Evolutionary conservation across 2,113 vertebrate genomes (phyloP), one percentile per base, ranked within the genome.

Genomic region (Heterocephalus glaber): DNA sequence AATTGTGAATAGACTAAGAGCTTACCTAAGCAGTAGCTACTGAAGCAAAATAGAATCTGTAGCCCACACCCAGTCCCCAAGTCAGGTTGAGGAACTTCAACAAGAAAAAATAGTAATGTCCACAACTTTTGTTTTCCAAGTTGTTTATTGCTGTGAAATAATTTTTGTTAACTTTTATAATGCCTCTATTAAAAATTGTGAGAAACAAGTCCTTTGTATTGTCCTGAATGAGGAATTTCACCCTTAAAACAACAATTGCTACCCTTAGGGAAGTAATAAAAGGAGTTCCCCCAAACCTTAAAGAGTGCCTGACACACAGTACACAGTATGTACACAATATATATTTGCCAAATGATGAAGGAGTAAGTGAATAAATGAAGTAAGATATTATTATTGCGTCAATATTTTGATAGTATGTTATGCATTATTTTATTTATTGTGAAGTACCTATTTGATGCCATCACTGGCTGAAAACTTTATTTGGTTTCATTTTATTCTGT

Each of bases 61-160:
- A 82, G 16, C 2, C 19, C 0, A 58, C 8, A n/a, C 8, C 1
- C 0, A 2, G 2, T 22, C 4, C 12, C 20, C 54, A 80, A 49
- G 54, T 56, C 28, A 80, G 4, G 19, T 41, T 80, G 47, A 83
- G 14, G 41, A 56, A 84, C 1, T 86, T 54, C 5, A 90, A 56
- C 33, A 83, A 91, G n/a, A 30, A 2, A 63, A 61, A 77, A 76
- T 65, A 20, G 3, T 30, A 61, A 56, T 6, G 26, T 22, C 24
- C 47, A 44, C 38, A 89, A 14, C 65, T 63, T 82, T 93, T 90
- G 2, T 87, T 24, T 68, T 49, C 28, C 52, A 77, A 38, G 0
- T 49, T 77, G 77, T 24, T 58, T 24, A 72, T 87, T 66, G 6
- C 77, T 86, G 52, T 79, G 54, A 79, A 84, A 49, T 79, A 0